A percentile compares a stretch with the other conserved stretches of the same genome.
Evolutionary conservation across 2,888 invertebrate genomes (phyloP).

Genomic region (Tachystola acroxantha): DNA sequence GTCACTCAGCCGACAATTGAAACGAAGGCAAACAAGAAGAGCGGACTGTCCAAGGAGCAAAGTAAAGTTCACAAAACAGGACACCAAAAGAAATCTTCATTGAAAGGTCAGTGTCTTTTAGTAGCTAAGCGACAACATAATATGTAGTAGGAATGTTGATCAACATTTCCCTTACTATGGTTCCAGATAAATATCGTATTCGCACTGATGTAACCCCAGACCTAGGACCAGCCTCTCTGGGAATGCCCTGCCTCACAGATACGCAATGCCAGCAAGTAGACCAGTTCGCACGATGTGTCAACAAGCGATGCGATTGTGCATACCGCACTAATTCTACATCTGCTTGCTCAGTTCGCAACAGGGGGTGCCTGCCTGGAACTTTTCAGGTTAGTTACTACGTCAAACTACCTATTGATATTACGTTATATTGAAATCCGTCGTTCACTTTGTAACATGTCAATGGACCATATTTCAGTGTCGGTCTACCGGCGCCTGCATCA

Average conservation of each 20-base stretch:
- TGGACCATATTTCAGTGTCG: constrained; percentile 83
- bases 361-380: constrained; percentile 90
- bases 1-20: constrained; percentile 66
- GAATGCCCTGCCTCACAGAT: constrained; percentile 85
- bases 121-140: neutral
- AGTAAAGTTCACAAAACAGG: constrained; percentile 55
- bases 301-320: constrained; percentile 88
- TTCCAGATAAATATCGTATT: constrained; percentile 63
- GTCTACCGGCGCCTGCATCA: constrained; percentile 90
- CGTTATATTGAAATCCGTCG: no score
- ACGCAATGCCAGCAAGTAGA: constrained; percentile 90
- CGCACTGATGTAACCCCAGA: constrained; percentile 55
- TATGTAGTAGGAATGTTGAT: neutral
- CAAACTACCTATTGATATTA: no score
- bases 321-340: constrained; percentile 77
- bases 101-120: constrained; percentile 47
- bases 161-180: neutral
- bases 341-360: constrained; percentile 83
- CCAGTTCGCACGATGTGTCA: constrained; percentile 84
- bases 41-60: constrained; percentile 44
- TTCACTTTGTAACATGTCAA: no score
- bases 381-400: constrained; percentile 88
- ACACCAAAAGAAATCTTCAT: constrained; percentile 67
- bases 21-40: constrained; percentile 62
- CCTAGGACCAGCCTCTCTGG: constrained; percentile 82